phyloP scores from a whole-genome alignment of 2,797 vertebrate genomes.

The Siniperca undulata region DNA sequence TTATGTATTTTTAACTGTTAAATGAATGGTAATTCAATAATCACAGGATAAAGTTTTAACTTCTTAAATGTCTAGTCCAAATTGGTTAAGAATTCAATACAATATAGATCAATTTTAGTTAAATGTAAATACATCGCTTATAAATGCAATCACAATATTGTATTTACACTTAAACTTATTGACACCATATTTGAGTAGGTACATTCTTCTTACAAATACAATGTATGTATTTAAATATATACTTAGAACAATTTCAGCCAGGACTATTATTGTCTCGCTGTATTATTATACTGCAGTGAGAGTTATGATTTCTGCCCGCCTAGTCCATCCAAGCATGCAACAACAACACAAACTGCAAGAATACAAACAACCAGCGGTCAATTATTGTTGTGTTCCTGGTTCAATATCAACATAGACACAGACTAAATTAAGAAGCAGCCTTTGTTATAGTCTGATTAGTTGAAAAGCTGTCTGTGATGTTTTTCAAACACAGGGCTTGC shows the following conservation, averaged over 20 bases:
- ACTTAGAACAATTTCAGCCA: background rate
- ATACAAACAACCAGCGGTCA: background rate
- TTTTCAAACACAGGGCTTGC: background rate
- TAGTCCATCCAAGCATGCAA: background rate
- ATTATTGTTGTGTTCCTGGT: background rate
- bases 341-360: background rate
- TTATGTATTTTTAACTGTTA: background rate
- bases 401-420: background rate
- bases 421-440: constrained; percentile 1
- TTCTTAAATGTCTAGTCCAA: background rate
- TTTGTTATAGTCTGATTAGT: constrained; percentile 1
- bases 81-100: background rate
- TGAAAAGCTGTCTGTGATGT: constrained; percentile 11
- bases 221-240: background rate
- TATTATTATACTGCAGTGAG: background rate
- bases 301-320: background rate
- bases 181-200: background rate
- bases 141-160: background rate
- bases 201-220: background rate
- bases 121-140: background rate
- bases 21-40: background rate
- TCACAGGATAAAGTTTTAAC: background rate
- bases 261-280: background rate
- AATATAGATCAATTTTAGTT: background rate
- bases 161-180: background rate